Percentiles rank a stretch among this genome's conserved stretches.
These are phyloP conservation scores for Argopecten irradians DNA, from an alignment of 1,140 invertebrate species.

Conservation along the genomic window DNA sequence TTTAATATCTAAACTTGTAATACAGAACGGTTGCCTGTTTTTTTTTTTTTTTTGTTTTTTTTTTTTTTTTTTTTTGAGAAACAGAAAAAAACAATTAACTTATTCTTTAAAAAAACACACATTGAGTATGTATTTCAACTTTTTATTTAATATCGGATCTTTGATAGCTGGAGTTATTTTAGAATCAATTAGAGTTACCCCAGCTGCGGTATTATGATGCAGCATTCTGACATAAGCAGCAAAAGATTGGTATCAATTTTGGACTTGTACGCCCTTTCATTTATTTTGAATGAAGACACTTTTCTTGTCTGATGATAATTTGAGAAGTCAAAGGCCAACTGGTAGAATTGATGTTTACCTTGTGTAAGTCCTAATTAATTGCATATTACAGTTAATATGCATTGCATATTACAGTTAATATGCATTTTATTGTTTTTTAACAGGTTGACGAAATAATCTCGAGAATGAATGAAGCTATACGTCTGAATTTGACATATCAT, in stretches of 20 bases:
- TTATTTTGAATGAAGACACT: too few relatives aligned
- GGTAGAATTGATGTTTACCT: neutral
- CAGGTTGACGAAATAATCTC: constrained; percentile 41
- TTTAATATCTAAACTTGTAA: neutral
- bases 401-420: neutral
- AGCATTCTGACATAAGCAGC: too few relatives aligned
- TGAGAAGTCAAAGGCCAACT: neutral
- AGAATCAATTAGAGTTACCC: too few relatives aligned
- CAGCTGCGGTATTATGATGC: too few relatives aligned
- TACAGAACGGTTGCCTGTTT: neutral
- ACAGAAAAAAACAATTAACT: neutral
- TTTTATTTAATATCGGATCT: too few relatives aligned
- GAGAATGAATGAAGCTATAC: constrained; percentile 53
- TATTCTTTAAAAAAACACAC: neutral
- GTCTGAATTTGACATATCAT: constrained; percentile 55
- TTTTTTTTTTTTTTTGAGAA: too few relatives aligned
- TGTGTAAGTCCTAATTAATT: neutral
- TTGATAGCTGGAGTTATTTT: too few relatives aligned
- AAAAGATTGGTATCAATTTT: too few relatives aligned
- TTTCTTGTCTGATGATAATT: too few relatives aligned
- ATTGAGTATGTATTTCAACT: neutral
- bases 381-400: neutral
- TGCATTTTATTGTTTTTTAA: neutral
- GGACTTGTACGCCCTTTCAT: too few relatives aligned
- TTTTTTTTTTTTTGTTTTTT: too few relatives aligned